Evolutionary conservation across 2,797 vertebrate species (phyloP), one percentile per base, ranked within the genome.

Genomic region (Borostomias antarcticus): DNA sequence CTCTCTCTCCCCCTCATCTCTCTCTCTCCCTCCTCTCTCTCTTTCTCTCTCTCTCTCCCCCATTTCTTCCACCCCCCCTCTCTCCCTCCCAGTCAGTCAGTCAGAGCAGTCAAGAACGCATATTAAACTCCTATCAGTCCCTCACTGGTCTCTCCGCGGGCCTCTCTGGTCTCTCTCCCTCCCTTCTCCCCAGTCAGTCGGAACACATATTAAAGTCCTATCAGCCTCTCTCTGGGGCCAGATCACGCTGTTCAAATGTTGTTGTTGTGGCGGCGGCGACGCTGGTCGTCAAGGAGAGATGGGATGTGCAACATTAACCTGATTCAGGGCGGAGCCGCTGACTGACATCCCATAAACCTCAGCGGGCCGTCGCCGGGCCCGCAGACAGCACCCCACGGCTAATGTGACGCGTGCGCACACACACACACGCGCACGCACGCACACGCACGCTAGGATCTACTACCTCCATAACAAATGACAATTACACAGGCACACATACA

Each of bases 171-270:
- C 19, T 7, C 19, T 52, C 62, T 13, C 47, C 37, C 50, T 30
- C 32, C 40, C 35, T 10, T 23, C 2, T 28, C 19, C 23, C 19
- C 86, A 89, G 85, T 87, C 84, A 88, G 78, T 88, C 88, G 88
- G 88, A 91, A 89, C 88, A 91, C 88, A 90, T 91, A 90, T 91
- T 89, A 90, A 89, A 91, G 86, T 88, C 85, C 85, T 88, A 90
- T 90, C 90, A 89, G 87, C 85, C 80, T 78, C 87, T 90, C 50
- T 76, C 87, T 83, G 73, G 84, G 86, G 75, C 88, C 88, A 87
- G 89, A 90, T 91, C 90, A 88, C 81, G 85, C 90, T 90, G 86
- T 89, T 91, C 90, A 91, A 90, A 91, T 90, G 90, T 90, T 90
- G 90, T 89, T 90, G 88, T 88, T 11, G 37, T 40, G 37, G 37